A percentile compares a stretch with the other conserved stretches of the same genome.
These are phyloP conservation scores for Lucifuga dentata DNA, from an alignment of 2,113 vertebrate species.

Conservation along the genomic window DNA sequence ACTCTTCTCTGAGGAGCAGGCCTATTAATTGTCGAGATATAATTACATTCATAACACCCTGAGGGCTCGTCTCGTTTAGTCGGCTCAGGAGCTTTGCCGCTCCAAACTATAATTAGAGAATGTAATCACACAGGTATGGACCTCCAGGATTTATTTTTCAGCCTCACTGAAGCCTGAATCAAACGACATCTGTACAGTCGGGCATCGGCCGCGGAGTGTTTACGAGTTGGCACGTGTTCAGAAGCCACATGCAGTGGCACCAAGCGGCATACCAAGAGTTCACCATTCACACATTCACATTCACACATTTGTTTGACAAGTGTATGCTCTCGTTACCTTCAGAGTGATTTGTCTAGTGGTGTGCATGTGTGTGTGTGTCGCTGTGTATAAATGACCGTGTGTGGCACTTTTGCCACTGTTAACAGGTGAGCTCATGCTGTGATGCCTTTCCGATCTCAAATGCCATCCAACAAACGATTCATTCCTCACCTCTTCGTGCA, in stretches of 20 bases:
- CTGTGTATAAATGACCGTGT: slow-evolving; percentile 38
- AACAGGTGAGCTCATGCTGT: slow-evolving; percentile 75
- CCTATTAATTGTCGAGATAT: slow-evolving; percentile 78
- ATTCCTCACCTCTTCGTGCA: slow-evolving; percentile 69
- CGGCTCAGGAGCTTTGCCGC: slow-evolving; percentile 63
- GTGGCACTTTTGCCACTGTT: slow-evolving; percentile 64
- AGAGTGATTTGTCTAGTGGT: slow-evolving; percentile 34
- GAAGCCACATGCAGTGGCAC: slow-evolving; percentile 63
- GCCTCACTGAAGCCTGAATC: slow-evolving; percentile 62
- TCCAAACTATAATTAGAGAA: slow-evolving; percentile 76
- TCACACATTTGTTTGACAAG: slow-evolving; percentile 36
- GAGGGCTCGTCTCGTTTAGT: slow-evolving; percentile 68
- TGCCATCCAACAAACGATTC: slow-evolving; percentile 60
- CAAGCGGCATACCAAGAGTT: slow-evolving; percentile 30
- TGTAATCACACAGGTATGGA: slow-evolving; percentile 77
- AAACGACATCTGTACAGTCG: slow-evolving; percentile 64
- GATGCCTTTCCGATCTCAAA: slow-evolving; percentile 63
- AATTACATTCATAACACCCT: slow-evolving; percentile 76
- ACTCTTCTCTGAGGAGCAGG: slow-evolving; percentile 62
- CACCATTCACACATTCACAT: slow-evolving; percentile 46
- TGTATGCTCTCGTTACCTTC: slow-evolving; percentile 30
- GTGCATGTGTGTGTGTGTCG: slow-evolving; percentile 17
- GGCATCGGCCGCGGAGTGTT: slow-evolving; percentile 59
- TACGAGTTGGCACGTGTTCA: slow-evolving; percentile 66
- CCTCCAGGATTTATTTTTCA: slow-evolving; percentile 74